Percentiles rank a stretch among this genome's conserved stretches.
Conservation (phyloP, 2,113 vertebrate species). For the Anthoscopus minutus region DNA sequence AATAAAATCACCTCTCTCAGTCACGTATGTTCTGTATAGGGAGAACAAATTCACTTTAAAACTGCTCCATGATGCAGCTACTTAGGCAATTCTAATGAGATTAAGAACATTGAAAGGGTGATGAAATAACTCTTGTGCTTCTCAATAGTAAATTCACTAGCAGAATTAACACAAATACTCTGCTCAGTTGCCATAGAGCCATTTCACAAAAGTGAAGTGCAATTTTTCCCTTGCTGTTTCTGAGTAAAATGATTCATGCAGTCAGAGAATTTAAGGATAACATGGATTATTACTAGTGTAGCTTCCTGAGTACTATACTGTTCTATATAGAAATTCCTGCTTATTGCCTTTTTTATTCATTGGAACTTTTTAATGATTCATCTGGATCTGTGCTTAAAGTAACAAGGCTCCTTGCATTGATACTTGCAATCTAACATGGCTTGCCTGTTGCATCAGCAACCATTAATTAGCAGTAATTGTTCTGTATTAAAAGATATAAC, state of each 20-base stretch:
- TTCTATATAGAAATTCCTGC: background rate
- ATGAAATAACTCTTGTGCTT: background rate
- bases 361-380: background rate
- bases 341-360: background rate
- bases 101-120: background rate
- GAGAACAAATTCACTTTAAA: background rate
- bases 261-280: background rate
- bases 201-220: background rate
- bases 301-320: background rate
- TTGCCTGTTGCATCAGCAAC: background rate
- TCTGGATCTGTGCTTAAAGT: background rate
- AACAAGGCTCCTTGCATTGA: rapidly evolving
- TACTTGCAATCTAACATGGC: background rate
- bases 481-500: background rate
- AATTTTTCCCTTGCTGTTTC: background rate
- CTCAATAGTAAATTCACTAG: background rate
- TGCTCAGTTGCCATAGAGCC: slow-evolving; percentile 8
- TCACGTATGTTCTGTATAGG: background rate
- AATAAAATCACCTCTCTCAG: background rate
- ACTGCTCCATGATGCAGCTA: background rate
- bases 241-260: background rate
- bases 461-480: background rate
- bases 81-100: background rate
- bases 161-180: background rate
- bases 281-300: background rate